Conservation (phyloP, 2,797 vertebrate species). For the Manis crassicaudata region DNA sequence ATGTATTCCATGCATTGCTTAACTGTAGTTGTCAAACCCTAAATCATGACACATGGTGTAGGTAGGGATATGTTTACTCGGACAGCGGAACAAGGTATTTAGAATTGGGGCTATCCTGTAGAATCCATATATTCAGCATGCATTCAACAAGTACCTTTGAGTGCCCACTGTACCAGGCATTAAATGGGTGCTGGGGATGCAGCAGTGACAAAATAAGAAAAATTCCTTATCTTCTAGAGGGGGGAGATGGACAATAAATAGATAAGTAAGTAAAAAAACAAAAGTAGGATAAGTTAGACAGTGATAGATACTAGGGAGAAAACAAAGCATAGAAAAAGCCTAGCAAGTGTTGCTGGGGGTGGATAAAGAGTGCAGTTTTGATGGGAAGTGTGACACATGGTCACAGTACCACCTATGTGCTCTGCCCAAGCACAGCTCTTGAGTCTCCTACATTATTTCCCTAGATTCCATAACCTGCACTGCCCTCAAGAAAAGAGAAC, state of each 20-base stretch:
- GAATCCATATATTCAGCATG: neutral
- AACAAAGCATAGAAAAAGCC: neutral
- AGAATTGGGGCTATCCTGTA: neutral
- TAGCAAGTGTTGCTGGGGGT: neutral
- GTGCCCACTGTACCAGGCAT: neutral
- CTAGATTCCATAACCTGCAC: neutral
- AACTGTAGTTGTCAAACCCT: neutral
- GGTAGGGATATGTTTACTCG: neutral
- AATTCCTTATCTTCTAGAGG: neutral
- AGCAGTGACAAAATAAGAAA: conserved; percentile 3
- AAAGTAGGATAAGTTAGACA: neutral
- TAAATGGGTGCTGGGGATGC: neutral
- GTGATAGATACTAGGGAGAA: neutral
- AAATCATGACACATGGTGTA: neutral
- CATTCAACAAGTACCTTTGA: neutral
- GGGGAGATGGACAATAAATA: neutral
- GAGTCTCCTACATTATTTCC: neutral
- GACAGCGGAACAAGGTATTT: neutral
- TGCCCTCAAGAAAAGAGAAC: neutral
- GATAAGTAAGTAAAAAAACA: neutral
- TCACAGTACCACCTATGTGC: neutral
- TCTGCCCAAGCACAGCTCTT: neutral
- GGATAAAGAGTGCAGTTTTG: neutral
- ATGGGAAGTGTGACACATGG: neutral
- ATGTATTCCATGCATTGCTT: neutral